A percentile compares a stretch with the other conserved stretches of the same genome.
These are phyloP conservation scores for Laticauda colubrina DNA, from an alignment of 2,113 vertebrate species.

Conservation along the genomic window DNA sequence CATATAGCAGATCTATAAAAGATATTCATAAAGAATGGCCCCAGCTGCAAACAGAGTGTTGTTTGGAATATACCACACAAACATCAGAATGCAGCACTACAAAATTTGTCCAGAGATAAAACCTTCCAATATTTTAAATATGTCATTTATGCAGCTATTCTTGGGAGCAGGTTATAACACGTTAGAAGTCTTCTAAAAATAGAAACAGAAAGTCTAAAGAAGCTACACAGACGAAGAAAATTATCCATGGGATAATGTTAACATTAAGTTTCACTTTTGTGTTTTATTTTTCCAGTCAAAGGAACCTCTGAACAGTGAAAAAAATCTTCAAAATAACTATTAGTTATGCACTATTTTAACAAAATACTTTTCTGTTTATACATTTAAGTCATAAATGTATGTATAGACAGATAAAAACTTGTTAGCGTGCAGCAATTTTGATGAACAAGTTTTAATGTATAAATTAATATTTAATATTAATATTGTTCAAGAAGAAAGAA, in stretches of 20 bases:
- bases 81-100: neutral
- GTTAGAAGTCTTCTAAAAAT: conserved; percentile 12
- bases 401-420: neutral
- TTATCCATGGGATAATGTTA: neutral
- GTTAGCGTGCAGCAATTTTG: neutral
- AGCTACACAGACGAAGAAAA: neutral
- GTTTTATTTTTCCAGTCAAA: neutral
- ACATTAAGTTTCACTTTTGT: neutral
- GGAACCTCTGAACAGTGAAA: neutral
- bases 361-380: neutral
- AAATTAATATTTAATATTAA: neutral
- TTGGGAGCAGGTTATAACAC: neutral
- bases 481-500: neutral
- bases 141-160: neutral
- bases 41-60: neutral
- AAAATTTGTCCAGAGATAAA: neutral
- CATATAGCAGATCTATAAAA: neutral
- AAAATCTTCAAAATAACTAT: neutral
- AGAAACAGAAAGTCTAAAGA: neutral
- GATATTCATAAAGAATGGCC: conserved; percentile 6
- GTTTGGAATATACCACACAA: neutral
- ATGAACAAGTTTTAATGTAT: neutral
- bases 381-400: neutral
- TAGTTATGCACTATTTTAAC: neutral
- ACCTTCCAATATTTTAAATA: neutral